Percentiles rank a stretch among this genome's conserved stretches.
phyloP scores from a whole-genome alignment of 2,888 invertebrate genomes.

The Acanthosepion pharaonis region DNA sequence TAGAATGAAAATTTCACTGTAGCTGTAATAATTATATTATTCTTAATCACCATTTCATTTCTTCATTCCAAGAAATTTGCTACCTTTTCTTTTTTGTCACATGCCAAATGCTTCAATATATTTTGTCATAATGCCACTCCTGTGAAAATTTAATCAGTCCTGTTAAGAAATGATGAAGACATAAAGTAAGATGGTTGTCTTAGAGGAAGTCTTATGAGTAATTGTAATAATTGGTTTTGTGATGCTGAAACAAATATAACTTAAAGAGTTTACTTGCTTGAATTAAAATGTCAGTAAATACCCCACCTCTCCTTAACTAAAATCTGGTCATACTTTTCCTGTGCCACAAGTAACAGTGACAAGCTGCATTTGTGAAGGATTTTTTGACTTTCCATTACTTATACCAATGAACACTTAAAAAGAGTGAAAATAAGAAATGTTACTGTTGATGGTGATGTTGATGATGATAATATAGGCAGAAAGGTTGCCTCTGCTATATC shows the following conservation, averaged over 20 bases:
- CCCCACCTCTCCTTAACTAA: background rate
- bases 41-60: too few relatives aligned
- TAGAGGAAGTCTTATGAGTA: background rate
- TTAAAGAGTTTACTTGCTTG: background rate
- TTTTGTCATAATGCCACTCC: too few relatives aligned
- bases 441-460: background rate
- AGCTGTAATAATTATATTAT: too few relatives aligned
- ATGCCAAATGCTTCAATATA: too few relatives aligned
- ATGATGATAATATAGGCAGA: background rate
- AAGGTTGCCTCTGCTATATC: background rate
- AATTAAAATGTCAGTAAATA: background rate
- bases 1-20: too few relatives aligned
- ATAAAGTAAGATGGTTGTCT: too few relatives aligned
- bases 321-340: background rate
- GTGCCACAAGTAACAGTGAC: background rate
- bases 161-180: too few relatives aligned
- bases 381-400: background rate
- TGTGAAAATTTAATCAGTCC: too few relatives aligned
- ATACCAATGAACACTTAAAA: background rate
- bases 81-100: too few relatives aligned
- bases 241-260: background rate
- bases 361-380: background rate
- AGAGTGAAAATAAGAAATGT: background rate
- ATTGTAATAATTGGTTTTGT: background rate
- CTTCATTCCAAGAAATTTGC: too few relatives aligned